A percentile compares a stretch with the other conserved stretches of the same genome.
Evolutionary conservation across 2,888 invertebrate species (phyloP).

Genomic region (Osmoderma eremita): DNA sequence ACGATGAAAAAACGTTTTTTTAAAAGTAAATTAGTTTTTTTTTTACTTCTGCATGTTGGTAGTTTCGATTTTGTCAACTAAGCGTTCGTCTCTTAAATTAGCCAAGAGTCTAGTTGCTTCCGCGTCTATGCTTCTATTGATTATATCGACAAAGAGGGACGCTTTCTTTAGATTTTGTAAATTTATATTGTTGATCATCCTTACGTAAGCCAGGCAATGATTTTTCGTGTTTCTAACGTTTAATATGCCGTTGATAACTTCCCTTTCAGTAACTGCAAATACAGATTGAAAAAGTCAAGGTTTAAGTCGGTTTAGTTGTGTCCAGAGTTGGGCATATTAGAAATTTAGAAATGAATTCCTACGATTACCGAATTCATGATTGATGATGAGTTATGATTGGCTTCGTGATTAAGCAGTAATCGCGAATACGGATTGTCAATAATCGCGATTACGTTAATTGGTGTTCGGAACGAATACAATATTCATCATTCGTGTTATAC

Average conservation of each 20-base stretch:
- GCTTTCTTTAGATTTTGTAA: constrained; percentile 94
- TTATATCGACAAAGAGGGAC: constrained; percentile 93
- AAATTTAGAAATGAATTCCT: not conserved
- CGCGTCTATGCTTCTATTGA: constrained; percentile 89
- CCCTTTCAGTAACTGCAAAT: constrained; percentile 90
- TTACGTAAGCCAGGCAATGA: constrained; percentile 92
- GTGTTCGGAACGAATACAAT: too few relatives aligned
- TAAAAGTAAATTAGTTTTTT: constrained; percentile 2
- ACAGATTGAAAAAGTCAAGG: too few relatives aligned
- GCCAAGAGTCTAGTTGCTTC: constrained; percentile 91
- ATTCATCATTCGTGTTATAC: too few relatives aligned
- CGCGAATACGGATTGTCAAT: too few relatives aligned
- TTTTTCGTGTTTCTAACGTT: constrained; percentile 94
- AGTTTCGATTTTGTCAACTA: constrained; percentile 89
- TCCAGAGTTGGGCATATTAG: too few relatives aligned
- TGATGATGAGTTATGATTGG: too few relatives aligned
- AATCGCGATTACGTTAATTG: too few relatives aligned
- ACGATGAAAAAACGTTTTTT: not conserved
- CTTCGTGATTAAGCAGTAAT: too few relatives aligned
- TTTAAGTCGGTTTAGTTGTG: not conserved
- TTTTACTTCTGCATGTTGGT: constrained; percentile 87
- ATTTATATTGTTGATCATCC: constrained; percentile 98
- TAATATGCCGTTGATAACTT: constrained; percentile 95
- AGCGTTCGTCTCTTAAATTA: constrained; percentile 87
- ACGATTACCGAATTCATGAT: not conserved